phyloP scores from a whole-genome alignment of 1,140 invertebrate species.

The Drosophila nigromelanica region DNA sequence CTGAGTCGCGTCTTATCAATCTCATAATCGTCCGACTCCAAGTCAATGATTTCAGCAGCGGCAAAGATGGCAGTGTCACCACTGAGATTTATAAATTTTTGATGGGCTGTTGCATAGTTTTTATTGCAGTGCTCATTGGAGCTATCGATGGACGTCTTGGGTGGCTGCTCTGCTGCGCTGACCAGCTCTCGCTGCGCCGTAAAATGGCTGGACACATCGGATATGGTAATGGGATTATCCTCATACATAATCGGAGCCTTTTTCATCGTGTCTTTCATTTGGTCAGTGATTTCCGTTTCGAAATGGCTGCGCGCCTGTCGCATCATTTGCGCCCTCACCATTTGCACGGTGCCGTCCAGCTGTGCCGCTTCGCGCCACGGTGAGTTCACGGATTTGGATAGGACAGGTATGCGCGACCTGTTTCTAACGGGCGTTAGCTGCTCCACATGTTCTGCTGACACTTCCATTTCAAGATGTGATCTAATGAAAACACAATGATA shows the following conservation, averaged over 20 bases:
- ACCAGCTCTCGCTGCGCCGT: conserved; percentile 15
- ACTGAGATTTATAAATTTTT: conserved; percentile 51
- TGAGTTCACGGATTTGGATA: conserved; percentile 8
- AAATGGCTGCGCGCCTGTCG: conserved; percentile 15
- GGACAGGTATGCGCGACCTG: conserved; percentile 28
- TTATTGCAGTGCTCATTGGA: conserved; percentile 46
- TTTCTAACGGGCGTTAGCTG: neutral
- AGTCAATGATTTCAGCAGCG: neutral
- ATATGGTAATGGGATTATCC: conserved; percentile 59
- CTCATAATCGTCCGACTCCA: conserved; percentile 17
- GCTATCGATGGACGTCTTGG: conserved; percentile 5
- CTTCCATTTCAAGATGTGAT: neutral
- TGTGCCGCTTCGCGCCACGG: conserved; percentile 13
- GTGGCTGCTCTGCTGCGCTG: conserved; percentile 4
- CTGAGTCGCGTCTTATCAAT: conserved; percentile 60
- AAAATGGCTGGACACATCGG: conserved; percentile 60
- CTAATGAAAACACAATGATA: neutral
- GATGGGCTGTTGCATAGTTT: conserved; percentile 35
- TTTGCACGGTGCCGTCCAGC: conserved; percentile 37
- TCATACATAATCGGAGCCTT: conserved; percentile 11
- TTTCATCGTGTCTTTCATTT: conserved; percentile 17
- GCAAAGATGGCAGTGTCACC: conserved; percentile 54
- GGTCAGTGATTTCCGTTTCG: neutral
- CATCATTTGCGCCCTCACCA: conserved; percentile 32
- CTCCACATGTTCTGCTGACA: neutral